A percentile compares a stretch with the other conserved stretches of the same genome.
phyloP scores from a whole-genome alignment of 2,797 vertebrate genomes.

The Hypotaenidia okinawae region DNA sequence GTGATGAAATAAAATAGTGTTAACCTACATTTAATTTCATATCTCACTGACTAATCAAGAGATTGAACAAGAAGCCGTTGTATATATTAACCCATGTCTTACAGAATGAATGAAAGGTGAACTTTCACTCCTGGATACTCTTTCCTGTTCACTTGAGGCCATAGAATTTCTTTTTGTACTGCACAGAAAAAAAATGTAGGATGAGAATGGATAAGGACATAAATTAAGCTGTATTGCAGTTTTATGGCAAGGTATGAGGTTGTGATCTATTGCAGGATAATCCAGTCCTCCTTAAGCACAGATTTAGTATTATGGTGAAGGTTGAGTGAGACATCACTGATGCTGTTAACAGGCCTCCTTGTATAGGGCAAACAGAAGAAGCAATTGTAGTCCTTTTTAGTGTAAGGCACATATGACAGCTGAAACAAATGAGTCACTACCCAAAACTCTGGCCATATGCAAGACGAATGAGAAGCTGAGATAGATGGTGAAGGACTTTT shows the following conservation, averaged over 20 bases:
- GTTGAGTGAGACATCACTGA: neutral
- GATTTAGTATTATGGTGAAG: neutral
- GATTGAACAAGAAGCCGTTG: neutral
- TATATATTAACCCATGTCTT: neutral
- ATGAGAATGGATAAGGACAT: neutral
- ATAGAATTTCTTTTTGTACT: neutral
- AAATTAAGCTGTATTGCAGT: neutral
- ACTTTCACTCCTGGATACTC: neutral
- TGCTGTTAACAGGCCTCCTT: neutral
- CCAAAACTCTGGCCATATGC: neutral
- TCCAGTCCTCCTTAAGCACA: neutral
- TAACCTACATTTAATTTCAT: neutral
- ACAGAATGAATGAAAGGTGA: neutral
- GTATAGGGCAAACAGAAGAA: neutral
- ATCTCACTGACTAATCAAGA: neutral
- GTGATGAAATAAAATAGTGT: neutral
- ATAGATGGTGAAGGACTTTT: neutral
- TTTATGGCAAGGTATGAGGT: neutral
- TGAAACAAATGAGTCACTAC: neutral
- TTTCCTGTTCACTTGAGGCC: neutral
- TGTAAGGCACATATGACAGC: neutral
- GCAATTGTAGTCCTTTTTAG: neutral
- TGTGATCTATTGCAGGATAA: neutral
- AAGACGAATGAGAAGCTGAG: neutral
- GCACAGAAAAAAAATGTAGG: neutral